Base-by-base conservation (phyloP, 2,797 vertebrate genomes). In the Helicolenus hilgendorfi region DNA sequence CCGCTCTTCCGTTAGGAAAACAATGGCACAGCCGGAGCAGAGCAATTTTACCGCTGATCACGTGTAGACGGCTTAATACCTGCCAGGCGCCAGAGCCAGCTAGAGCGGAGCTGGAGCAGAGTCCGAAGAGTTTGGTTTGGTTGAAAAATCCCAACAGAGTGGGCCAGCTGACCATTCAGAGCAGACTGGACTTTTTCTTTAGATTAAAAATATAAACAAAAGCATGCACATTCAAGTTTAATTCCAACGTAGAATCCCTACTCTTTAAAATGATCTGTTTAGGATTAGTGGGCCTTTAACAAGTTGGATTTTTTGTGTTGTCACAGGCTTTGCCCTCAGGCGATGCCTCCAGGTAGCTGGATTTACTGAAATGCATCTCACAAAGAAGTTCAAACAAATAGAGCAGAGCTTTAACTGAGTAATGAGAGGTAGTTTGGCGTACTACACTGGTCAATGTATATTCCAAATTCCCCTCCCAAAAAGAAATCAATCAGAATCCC, bases 301-400 rank as follows among this genome's bases (percentile, higher is more conserved):
- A 86, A 72, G 65, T 84, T 71, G 4, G 24, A 84, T 84, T 59
- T 59, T 64, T 35, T 85, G 69, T 83, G 73, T 92, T 90, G 36
- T 89, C 63, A 59, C 14, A 67, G 71, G 70, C 75, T 92, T 83
- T 91, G 72, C 80, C 88, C 31, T 0, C 14, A 15, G 88, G 92
- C 83, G 4, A 49, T 81, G 83, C 89, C 89, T 92, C 41, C 14
- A 80, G 85, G 78, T 81, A 74, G 70, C 68, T 86, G 59, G 67
- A 77, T 85, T 53, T 74, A 41, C 67, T 79, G 73, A 85, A 87
- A 89, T 80, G 33, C 65, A 72, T 77, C 70, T 74, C 31, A 73
- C 63, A 36, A 41, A 53, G 29, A 72, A 36, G 11, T 24, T 87
- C 35, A 86, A 75, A 81, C 49, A n/a, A 68, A 78, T 75, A 72